phyloP scores from a whole-genome alignment of 2,113 vertebrate genomes.

The Nicator chloris region DNA sequence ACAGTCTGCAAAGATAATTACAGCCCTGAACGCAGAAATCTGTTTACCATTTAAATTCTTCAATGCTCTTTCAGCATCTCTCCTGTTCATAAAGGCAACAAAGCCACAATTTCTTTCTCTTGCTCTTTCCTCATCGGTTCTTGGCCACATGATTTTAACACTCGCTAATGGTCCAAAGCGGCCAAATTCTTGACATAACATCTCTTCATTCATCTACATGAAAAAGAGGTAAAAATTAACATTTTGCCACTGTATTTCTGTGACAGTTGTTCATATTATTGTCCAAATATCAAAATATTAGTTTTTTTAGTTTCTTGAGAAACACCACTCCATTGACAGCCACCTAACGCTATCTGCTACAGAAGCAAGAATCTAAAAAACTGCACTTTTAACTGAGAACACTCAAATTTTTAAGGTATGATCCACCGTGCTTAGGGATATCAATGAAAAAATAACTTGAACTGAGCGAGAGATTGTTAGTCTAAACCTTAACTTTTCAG shows the following conservation, averaged over 20 bases:
- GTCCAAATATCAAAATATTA: not conserved
- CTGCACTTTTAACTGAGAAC: not conserved
- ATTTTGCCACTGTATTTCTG: not conserved
- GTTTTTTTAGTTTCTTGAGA: not conserved
- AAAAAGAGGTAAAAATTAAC: not conserved
- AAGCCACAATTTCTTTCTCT: slow-evolving; percentile 98
- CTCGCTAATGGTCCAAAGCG: slow-evolving; percentile 96
- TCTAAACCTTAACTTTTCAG: not conserved
- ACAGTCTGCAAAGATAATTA: not conserved
- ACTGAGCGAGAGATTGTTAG: not conserved
- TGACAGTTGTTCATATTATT: not conserved
- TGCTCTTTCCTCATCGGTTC: slow-evolving; percentile 97
- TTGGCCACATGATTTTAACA: slow-evolving; percentile 99
- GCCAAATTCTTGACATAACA: slow-evolving; percentile 98
- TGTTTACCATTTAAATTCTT: slow-evolving; percentile 93
- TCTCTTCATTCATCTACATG: slow-evolving; percentile 97
- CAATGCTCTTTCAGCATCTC: slow-evolving; percentile 96
- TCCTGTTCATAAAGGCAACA: slow-evolving; percentile 98
- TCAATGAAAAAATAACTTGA: not conserved
- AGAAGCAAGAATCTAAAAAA: not conserved
- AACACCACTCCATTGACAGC: not conserved
- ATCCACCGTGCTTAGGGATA: not conserved
- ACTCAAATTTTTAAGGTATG: not conserved
- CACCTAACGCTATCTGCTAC: not conserved
- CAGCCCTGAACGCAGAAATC: not conserved